Conservation (phyloP, 2,888 invertebrate species). For the Ceriagrion tenellum region DNA sequence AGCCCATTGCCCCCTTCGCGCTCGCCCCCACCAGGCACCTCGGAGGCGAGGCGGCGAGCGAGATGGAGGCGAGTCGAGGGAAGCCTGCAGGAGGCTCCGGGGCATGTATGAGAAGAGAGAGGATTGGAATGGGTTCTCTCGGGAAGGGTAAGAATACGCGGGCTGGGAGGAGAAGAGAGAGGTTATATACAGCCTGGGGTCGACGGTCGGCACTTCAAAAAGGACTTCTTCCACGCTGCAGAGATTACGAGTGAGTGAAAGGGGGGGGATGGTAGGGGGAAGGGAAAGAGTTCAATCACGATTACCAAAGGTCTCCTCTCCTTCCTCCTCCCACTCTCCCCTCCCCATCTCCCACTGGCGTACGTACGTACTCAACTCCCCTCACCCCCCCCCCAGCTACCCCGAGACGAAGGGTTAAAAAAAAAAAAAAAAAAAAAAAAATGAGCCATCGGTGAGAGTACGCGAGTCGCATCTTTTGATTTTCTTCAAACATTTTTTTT, state of each 20-base stretch:
- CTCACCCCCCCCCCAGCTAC: too few relatives aligned
- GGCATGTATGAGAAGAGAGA: background rate
- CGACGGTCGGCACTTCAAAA: conserved; percentile 47
- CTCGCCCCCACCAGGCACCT: background rate
- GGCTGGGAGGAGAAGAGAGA: background rate
- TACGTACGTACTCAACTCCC: too few relatives aligned
- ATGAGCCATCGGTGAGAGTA: too few relatives aligned
- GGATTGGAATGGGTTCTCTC: background rate
- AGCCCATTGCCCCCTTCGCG: conserved; percentile 37
- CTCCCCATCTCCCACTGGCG: background rate
- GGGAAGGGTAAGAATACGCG: background rate
- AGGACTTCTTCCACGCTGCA: background rate
- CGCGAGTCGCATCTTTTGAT: too few relatives aligned
- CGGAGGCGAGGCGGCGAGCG: background rate
- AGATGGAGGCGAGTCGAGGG: background rate
- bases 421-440: too few relatives aligned
- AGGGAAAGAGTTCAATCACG: conserved; percentile 6
- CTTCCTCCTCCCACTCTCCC: background rate
- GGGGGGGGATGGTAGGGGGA: too few relatives aligned
- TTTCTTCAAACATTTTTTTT: too few relatives aligned
- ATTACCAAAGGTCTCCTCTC: conserved; percentile 30
- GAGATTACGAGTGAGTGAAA: background rate
- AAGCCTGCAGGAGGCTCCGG: background rate
- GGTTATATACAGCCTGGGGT: background rate
- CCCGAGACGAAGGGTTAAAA: too few relatives aligned